Evolutionary conservation across 2,113 vertebrate genomes (phyloP).

Genomic region (Theristicus caerulescens): DNA sequence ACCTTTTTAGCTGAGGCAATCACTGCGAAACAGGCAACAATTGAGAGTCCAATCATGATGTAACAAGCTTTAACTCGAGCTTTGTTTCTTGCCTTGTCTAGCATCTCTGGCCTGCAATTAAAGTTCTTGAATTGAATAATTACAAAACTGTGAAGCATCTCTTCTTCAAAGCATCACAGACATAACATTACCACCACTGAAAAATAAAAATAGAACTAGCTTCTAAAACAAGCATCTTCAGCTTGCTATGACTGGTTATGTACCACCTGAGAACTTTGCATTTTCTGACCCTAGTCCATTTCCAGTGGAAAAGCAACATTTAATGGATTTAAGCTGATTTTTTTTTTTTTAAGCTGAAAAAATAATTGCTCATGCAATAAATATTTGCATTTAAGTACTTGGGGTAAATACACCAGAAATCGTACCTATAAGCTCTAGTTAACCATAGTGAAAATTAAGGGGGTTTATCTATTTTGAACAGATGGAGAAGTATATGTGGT

Average conservation of each 20-base stretch:
- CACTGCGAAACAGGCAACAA: conserved; percentile 76
- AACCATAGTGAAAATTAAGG: background rate
- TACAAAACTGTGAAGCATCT: background rate
- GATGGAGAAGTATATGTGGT: background rate
- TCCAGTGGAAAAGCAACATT: background rate
- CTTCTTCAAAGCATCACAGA: background rate
- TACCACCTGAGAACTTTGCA: background rate
- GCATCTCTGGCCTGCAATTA: conserved; percentile 74
- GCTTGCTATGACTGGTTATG: background rate
- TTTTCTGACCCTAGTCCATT: background rate
- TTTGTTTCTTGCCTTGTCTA: conserved; percentile 77
- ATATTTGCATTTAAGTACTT: background rate
- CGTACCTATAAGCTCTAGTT: background rate
- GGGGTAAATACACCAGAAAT: background rate
- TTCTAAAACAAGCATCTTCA: background rate
- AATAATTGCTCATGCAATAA: background rate
- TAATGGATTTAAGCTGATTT: background rate
- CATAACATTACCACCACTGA: background rate
- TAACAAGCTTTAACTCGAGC: conserved; percentile 80
- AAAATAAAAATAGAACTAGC: background rate
- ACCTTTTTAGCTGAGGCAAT: conserved; percentile 78
- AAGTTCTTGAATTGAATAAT: background rate
- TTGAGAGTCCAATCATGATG: conserved; percentile 79
- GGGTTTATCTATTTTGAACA: accelerated
- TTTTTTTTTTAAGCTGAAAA: background rate